Evolutionary conservation across 2,888 invertebrate species (phyloP).

Genomic region (Agonopterix alstromeriana): DNA sequence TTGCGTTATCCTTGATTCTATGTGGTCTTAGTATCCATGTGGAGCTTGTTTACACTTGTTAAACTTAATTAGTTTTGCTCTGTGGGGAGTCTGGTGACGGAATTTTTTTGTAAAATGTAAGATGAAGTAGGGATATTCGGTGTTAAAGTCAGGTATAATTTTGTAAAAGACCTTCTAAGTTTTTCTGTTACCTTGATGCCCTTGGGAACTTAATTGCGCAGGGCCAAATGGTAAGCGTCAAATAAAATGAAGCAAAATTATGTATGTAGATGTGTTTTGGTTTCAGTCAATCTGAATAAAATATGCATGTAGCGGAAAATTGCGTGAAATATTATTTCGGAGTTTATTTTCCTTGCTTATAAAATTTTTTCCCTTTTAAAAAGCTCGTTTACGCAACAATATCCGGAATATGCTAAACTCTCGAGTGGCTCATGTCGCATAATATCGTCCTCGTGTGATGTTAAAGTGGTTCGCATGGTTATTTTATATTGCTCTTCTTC

Average conservation of each 20-base stretch:
- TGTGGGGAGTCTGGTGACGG: no score
- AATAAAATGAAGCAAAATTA: no score
- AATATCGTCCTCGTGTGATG: constrained; percentile 6
- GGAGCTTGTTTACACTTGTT: neutral
- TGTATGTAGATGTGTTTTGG: constrained; percentile 4
- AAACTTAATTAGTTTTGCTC: neutral
- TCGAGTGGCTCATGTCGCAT: constrained; percentile 14
- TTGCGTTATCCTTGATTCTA: neutral
- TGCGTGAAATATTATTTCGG: constrained; percentile 8
- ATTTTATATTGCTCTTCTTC: constrained; percentile 11
- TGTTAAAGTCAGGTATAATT: no score
- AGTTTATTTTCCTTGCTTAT: constrained; percentile 7
- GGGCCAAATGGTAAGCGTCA: neutral
- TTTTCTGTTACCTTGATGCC: neutral
- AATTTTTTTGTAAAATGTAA: no score
- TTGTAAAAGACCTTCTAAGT: neutral
- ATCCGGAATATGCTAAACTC: constrained; percentile 10
- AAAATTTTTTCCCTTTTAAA: constrained; percentile 14
- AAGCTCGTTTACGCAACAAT: constrained; percentile 27
- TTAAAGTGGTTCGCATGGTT: constrained; percentile 16
- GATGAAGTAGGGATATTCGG: no score
- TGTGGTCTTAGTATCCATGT: neutral
- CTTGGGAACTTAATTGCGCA: neutral
- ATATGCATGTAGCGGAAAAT: constrained; percentile 8
- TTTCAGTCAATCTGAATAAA: constrained; percentile 1